Evolutionary conservation across 1,140 invertebrate genomes (phyloP).

Genomic region (Littorina saxatilis): DNA sequence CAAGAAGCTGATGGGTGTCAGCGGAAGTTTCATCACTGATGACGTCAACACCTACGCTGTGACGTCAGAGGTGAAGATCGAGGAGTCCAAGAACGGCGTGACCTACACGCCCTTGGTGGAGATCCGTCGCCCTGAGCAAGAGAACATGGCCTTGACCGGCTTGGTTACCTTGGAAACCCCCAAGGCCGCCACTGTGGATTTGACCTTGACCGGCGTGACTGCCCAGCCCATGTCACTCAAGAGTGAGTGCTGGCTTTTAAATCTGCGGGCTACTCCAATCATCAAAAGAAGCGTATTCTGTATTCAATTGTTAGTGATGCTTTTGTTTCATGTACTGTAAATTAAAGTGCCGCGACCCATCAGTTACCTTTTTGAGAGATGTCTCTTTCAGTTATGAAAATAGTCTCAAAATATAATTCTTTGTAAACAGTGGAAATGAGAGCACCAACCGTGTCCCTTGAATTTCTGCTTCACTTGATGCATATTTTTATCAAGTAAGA

Average conservation of each 20-base stretch:
- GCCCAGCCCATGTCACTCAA: conserved; percentile 58
- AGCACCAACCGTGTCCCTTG: no score
- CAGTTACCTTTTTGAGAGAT: no score
- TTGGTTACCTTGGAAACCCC: neutral
- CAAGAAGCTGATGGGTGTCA: conserved; percentile 23
- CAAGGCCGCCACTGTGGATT: conserved; percentile 30
- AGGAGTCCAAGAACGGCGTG: conserved; percentile 39
- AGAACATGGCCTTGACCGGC: conserved; percentile 56
- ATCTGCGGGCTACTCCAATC: no score
- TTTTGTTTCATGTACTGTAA: no score
- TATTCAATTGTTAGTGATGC: no score
- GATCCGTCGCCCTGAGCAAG: conserved; percentile 51
- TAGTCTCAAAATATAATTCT: no score
- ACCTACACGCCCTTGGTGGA: conserved; percentile 64
- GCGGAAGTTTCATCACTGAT: conserved; percentile 52
- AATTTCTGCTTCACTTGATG: no score
- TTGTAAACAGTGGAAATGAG: no score
- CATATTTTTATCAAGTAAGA: no score
- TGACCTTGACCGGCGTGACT: conserved; percentile 52
- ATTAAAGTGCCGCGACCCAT: no score
- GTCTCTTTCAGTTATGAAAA: no score
- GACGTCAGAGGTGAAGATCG: conserved; percentile 55
- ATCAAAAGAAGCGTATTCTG: no score
- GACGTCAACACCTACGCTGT: conserved; percentile 58
- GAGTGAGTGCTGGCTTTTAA: conserved; percentile 51